Evolutionary conservation across 2,888 invertebrate species (phyloP), one percentile per base, ranked within the genome.

Genomic region (Drymonia ruficornis): DNA sequence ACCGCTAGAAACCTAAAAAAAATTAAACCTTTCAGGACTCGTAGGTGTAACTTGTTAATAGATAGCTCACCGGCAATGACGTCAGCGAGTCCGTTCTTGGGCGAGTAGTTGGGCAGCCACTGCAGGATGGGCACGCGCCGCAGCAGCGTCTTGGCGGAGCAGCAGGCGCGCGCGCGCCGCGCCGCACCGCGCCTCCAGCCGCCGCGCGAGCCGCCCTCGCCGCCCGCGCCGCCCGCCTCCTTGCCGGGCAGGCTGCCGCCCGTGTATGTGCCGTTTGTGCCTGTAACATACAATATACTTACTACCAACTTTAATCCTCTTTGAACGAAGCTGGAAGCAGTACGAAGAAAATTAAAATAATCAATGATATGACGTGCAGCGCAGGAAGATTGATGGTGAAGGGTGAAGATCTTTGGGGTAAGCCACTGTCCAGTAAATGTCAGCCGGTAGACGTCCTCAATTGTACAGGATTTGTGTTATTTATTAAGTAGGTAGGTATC

Each of bases 1-100:
- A n/a, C n/a, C n/a, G n/a, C n/a, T n/a, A n/a, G n/a, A n/a, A n/a
- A n/a, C n/a, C n/a, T n/a, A n/a, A n/a, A n/a, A n/a, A n/a, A n/a
- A n/a, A n/a, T n/a, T n/a, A n/a, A n/a, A n/a, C n/a, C n/a, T n/a
- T n/a, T n/a, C n/a, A n/a, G n/a, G n/a, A n/a, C n/a, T n/a, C n/a
- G n/a, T n/a, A 23, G 3, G 23, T 23, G 23, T 7, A 23, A 2
- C 3, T n/a, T n/a, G n/a, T n/a, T n/a, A n/a, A n/a, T n/a, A n/a
- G n/a, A n/a, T n/a, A n/a, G 34, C n/a, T 18, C 58, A 74, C 97
- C 97, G 43, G 97, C 97, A 43, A 98, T 95, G 50, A 96, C 76
- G 82, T 98, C 98, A 19, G 96, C 95, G 29, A 96, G 93, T 9
- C 96, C 94, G 67, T 94, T 95, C 47, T 94, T 87, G 38, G 93